phyloP scores from a whole-genome alignment of 2,797 vertebrate species.

The Melopsittacus undulatus region DNA sequence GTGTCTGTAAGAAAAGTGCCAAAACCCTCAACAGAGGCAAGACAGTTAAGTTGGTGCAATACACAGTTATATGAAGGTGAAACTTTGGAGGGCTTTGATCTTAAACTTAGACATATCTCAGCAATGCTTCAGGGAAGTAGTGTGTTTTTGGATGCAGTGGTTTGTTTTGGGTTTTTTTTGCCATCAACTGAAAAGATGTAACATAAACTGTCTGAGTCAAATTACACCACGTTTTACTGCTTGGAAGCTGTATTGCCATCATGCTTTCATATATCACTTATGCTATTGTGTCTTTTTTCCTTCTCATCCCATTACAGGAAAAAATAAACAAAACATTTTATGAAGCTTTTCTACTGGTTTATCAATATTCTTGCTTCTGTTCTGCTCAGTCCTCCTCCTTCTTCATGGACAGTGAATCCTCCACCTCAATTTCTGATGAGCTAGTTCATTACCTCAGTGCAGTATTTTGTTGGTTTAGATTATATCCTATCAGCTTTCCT shows the following conservation, averaged over 20 bases:
- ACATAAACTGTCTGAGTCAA: neutral
- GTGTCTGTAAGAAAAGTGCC: neutral
- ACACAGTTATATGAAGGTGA: neutral
- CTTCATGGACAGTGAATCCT: neutral
- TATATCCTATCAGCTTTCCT: neutral
- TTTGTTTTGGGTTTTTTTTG: neutral
- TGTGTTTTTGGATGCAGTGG: neutral
- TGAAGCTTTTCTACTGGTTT: neutral
- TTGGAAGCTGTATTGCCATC: neutral
- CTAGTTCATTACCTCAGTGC: neutral
- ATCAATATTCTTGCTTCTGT: neutral
- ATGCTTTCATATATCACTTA: neutral
- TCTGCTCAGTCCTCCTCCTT: neutral
- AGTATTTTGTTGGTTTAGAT: neutral
- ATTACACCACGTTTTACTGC: neutral
- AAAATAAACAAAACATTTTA: neutral
- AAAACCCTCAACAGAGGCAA: neutral
- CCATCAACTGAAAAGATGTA: neutral
- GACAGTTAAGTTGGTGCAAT: neutral
- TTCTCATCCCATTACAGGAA: neutral
- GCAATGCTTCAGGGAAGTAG: neutral
- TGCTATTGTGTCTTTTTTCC: neutral
- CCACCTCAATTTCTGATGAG: neutral
- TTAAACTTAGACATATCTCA: neutral
- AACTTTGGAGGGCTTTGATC: neutral